phyloP scores from a whole-genome alignment of 1,140 invertebrate species.

The Panulirus ornatus region DNA sequence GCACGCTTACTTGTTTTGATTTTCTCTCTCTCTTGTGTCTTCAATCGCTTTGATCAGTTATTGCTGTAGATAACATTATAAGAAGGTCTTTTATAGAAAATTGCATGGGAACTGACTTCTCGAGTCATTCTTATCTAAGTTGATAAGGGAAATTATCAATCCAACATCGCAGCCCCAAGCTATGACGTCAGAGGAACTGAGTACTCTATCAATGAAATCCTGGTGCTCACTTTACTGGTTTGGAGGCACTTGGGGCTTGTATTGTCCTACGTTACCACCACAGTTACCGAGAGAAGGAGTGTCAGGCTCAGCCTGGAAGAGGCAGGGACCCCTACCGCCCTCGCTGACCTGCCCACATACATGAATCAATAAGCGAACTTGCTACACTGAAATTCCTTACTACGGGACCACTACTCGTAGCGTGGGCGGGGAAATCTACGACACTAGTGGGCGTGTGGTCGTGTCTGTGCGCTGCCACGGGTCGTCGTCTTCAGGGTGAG shows the following conservation, averaged over 20 bases:
- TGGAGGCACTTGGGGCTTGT: neutral
- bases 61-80: neutral
- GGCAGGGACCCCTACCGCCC: too few relatives aligned
- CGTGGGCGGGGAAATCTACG: neutral
- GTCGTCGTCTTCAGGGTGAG: too few relatives aligned
- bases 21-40: neutral
- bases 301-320: neutral
- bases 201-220: slow-evolving; percentile 23
- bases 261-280: too few relatives aligned
- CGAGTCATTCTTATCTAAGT: too few relatives aligned
- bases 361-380: neutral
- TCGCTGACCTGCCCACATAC: neutral
- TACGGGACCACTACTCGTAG: neutral
- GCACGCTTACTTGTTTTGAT: neutral
- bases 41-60: neutral
- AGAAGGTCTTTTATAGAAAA: neutral
- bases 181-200: slow-evolving; percentile 30
- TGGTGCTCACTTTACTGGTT: neutral
- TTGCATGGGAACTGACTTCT: too few relatives aligned
- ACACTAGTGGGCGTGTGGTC: neutral
- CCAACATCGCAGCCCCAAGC: neutral
- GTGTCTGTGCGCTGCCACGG: too few relatives aligned
- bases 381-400: neutral
- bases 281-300: neutral
- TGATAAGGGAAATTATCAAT: neutral